phyloP scores from a whole-genome alignment of 2,888 invertebrate species.

The Tipula lateralis region DNA sequence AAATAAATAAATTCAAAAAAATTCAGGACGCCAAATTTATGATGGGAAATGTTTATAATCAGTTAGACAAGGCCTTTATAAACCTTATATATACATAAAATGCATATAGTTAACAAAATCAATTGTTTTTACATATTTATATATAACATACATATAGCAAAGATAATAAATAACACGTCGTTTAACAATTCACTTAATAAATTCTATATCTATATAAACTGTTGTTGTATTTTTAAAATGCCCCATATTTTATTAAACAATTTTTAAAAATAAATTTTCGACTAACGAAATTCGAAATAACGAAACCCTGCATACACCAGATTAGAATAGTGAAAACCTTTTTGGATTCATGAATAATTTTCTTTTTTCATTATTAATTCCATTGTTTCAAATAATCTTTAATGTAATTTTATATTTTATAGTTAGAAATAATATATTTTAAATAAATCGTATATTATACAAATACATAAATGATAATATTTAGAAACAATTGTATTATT shows the following conservation, averaged over 20 bases:
- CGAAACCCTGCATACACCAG: not conserved
- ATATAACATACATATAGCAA: not conserved
- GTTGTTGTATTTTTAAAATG: not conserved
- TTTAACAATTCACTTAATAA: not conserved
- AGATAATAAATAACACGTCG: not conserved
- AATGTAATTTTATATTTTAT: slow-evolving; percentile 2
- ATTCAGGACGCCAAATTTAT: not conserved
- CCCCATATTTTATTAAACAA: not conserved
- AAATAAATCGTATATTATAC: slow-evolving; percentile 2
- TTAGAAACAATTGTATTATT: not conserved
- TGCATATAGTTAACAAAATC: not conserved
- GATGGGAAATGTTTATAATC: not conserved
- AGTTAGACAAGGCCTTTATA: not conserved
- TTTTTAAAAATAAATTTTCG: not conserved
- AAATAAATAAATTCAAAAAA: too few species aligned
- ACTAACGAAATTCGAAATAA: not conserved
- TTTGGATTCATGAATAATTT: not conserved
- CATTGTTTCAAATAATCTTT: not conserved
- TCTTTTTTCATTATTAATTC: too few species aligned
- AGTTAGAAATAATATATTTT: slow-evolving; percentile 14
- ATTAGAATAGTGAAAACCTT: not conserved
- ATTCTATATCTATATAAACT: not conserved
- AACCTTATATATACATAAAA: not conserved
- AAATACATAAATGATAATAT: not conserved
- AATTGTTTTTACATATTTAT: not conserved